phyloP scores from a whole-genome alignment of 2,113 vertebrate species.

The Phrynosoma blainvillii region DNA sequence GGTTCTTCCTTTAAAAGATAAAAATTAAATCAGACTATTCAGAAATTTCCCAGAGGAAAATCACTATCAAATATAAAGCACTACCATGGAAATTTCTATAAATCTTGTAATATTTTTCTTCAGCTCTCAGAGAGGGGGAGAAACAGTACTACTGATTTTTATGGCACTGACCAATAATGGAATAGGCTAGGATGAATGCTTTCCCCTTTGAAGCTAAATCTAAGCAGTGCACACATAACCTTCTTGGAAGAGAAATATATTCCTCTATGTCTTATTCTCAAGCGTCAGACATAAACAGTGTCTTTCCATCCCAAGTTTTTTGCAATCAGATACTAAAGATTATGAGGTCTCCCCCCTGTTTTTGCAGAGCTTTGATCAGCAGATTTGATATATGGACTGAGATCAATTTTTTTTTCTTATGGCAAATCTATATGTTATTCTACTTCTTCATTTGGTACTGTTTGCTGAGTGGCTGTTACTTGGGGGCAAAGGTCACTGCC shows the following conservation, averaged over 20 bases:
- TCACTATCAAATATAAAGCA: constrained; percentile 60
- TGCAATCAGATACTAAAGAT: constrained; percentile 62
- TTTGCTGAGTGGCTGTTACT: constrained; percentile 89
- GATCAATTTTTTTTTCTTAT: constrained; percentile 83
- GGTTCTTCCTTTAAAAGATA: constrained; percentile 40
- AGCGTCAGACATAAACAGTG: constrained; percentile 44
- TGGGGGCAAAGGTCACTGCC: constrained; percentile 85
- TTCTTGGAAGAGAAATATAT: constrained; percentile 28
- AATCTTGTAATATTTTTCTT: constrained; percentile 34
- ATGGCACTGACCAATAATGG: constrained; percentile 36
- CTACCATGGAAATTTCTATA: constrained; percentile 40
- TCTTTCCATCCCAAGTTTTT: constrained; percentile 58
- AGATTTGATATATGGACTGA: constrained; percentile 85
- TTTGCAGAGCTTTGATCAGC: constrained; percentile 80
- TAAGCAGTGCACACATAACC: not conserved
- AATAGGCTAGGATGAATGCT: constrained; percentile 33
- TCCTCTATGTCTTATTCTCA: constrained; percentile 16
- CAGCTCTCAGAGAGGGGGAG: constrained; percentile 36
- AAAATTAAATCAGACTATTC: constrained; percentile 70
- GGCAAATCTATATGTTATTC: constrained; percentile 85
- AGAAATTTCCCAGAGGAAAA: constrained; percentile 67
- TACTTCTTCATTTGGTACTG: constrained; percentile 85
- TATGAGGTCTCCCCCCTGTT: constrained; percentile 54
- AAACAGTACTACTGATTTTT: constrained; percentile 38
- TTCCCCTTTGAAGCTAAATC: constrained; percentile 35